Evolutionary conservation across 2,888 invertebrate species (phyloP).

Genomic region (Phoronis australis): DNA sequence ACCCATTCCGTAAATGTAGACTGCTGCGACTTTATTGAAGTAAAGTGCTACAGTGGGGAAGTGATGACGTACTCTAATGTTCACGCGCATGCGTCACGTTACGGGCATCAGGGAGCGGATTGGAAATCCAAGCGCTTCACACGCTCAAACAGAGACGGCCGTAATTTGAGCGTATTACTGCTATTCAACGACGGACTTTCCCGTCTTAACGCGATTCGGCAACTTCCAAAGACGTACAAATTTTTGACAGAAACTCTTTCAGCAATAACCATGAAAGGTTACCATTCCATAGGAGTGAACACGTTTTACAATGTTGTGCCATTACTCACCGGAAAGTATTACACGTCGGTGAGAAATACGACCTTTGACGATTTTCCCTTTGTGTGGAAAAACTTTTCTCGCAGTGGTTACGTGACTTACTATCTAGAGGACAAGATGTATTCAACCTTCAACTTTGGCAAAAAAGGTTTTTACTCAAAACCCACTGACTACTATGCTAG

Average conservation of each 20-base stretch:
- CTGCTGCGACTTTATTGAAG: too few species aligned
- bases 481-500: neutral
- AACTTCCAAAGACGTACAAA: neutral
- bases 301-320: neutral
- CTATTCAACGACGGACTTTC: neutral
- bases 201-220: neutral
- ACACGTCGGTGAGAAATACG: too few species aligned
- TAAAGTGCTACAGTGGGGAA: too few species aligned
- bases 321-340: neutral
- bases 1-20: too few species aligned
- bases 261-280: neutral
- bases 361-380: neutral
- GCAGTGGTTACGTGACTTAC: neutral
- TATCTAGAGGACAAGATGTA: neutral
- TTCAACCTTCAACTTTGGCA: neutral
- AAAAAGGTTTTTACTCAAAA: neutral
- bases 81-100: too few species aligned
- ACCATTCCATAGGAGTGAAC: neutral
- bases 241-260: neutral
- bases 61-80: too few species aligned
- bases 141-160: too few species aligned
- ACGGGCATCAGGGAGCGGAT: too few species aligned
- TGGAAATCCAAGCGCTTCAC: too few species aligned
- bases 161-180: neutral
- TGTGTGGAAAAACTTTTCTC: neutral